phyloP scores from a whole-genome alignment of 2,113 vertebrate genomes.

The Sinocyclocheilus anophthalmus region DNA sequence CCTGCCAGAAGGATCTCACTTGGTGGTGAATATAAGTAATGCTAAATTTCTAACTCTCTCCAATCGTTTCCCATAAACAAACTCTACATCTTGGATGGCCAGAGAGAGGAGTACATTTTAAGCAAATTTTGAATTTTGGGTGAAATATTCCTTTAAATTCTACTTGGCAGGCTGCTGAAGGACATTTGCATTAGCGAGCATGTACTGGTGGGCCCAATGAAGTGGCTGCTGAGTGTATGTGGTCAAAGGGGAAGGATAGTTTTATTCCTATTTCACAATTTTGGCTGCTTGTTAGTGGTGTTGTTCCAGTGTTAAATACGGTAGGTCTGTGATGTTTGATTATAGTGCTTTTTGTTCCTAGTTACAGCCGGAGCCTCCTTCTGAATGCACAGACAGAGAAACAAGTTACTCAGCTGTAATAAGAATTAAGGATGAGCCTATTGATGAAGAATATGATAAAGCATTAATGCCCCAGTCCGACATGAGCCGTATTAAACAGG shows the following conservation, averaged over 20 bases:
- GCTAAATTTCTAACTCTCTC: too few species aligned
- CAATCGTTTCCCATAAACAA: too few species aligned
- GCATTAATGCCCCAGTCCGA: slow-evolving; percentile 78
- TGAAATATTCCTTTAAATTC: not conserved
- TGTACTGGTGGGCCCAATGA: not conserved
- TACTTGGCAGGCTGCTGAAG: not conserved
- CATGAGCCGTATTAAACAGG: slow-evolving; percentile 89
- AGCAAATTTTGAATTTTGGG: not conserved
- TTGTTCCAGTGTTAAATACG: not conserved
- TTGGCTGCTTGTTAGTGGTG: not conserved
- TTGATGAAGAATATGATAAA: slow-evolving; percentile 95
- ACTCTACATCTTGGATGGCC: not conserved
- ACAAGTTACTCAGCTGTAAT: slow-evolving; percentile 71
- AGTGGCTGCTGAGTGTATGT: not conserved
- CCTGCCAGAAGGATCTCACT: not conserved
- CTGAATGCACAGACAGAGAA: slow-evolving; percentile 3
- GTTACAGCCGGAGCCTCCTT: not conserved
- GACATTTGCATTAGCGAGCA: not conserved
- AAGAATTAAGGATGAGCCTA: slow-evolving; percentile 95
- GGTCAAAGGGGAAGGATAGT: not conserved
- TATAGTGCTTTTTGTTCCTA: not conserved
- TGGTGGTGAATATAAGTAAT: not conserved
- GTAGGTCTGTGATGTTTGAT: not conserved
- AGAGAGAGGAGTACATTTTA: not conserved
- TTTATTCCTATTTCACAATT: not conserved